A percentile compares a stretch with the other conserved stretches of the same genome.
phyloP scores from a whole-genome alignment of 2,113 vertebrate species.

The Mungos mungo region DNA sequence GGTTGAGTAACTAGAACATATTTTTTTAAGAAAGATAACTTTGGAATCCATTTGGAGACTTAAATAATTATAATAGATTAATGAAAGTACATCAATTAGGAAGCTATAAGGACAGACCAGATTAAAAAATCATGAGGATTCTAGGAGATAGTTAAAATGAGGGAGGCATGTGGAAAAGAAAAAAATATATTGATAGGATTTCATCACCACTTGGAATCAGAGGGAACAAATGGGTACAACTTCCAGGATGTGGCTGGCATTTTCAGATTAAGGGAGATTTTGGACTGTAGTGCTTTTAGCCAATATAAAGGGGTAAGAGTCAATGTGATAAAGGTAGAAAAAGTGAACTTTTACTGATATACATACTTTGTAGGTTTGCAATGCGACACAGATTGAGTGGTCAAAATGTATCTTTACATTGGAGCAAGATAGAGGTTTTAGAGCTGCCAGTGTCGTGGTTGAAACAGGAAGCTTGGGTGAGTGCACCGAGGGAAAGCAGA shows the following conservation, averaged over 20 bases:
- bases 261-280: background rate
- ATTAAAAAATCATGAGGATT: background rate
- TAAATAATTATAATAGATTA: conserved; percentile 33
- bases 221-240: background rate
- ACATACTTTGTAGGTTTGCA: background rate
- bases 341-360: background rate
- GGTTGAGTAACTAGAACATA: background rate
- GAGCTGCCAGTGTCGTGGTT: background rate
- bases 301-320: background rate
- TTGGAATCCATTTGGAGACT: background rate
- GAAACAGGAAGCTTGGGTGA: background rate
- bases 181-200: background rate
- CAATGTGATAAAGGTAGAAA: background rate
- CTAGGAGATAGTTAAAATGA: background rate
- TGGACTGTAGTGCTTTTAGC: background rate
- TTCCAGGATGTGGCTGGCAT: background rate
- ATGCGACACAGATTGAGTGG: background rate
- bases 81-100: conserved; percentile 3
- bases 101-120: background rate
- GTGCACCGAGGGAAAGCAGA: background rate
- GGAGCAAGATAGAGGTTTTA: background rate
- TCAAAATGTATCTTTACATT: background rate
- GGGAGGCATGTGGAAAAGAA: background rate
- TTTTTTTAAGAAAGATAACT: conserved; percentile 17
- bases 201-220: background rate